Evolutionary conservation across 2,797 vertebrate species (phyloP).

Genomic region (Parambassis ranga): DNA sequence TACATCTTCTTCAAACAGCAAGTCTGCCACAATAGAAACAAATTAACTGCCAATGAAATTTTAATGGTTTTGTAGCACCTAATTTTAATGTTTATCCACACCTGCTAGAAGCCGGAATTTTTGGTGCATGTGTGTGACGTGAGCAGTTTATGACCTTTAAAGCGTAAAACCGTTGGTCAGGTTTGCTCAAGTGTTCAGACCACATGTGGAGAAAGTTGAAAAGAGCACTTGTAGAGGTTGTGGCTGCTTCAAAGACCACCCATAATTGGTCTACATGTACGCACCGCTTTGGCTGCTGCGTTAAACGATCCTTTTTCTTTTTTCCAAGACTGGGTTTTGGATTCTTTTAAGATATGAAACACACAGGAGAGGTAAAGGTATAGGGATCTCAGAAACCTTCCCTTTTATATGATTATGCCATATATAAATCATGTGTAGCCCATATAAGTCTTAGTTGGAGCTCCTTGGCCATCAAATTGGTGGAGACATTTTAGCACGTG

Average conservation of each 20-base stretch:
- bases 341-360: background rate
- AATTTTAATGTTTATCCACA: conserved; percentile 22
- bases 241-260: conserved; percentile 77
- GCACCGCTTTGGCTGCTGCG: background rate
- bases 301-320: background rate
- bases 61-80: conserved; percentile 11
- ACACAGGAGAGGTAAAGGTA: background rate
- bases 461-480: too few species aligned
- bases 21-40: conserved; percentile 18
- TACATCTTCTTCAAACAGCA: too few species aligned
- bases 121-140: conserved; percentile 20
- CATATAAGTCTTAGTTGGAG: background rate
- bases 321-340: background rate
- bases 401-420: too few species aligned
- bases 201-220: conserved; percentile 67
- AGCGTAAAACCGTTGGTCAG: conserved; percentile 39
- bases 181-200: conserved; percentile 56
- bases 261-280: conserved; percentile 49
- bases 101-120: conserved; percentile 18
- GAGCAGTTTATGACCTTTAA: conserved; percentile 56
- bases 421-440: background rate
- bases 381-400: background rate
- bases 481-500: too few species aligned
- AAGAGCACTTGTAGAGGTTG: conserved; percentile 57
- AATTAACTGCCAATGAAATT: conserved; percentile 25